These are phyloP conservation scores for Drosophila nikananu DNA, from an alignment of 1,140 invertebrate species.

Conservation along the genomic window DNA sequence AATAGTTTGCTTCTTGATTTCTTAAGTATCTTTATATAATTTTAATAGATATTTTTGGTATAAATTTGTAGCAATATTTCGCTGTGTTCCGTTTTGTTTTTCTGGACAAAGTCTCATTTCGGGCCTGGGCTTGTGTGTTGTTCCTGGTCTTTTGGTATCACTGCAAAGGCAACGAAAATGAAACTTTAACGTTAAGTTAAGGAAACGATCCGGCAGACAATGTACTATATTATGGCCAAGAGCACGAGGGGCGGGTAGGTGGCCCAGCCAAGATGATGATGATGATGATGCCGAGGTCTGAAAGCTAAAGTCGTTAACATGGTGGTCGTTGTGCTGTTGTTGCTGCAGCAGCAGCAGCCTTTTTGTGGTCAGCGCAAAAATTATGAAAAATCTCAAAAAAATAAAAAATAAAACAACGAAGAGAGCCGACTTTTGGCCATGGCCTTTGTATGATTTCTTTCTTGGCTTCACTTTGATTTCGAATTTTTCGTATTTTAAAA, in stretches of 20 bases:
- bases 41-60: no score
- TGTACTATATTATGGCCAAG: constrained; percentile 36
- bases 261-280: constrained; percentile 34
- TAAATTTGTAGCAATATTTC: neutral
- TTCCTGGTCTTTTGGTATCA: constrained; percentile 70
- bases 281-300: constrained; percentile 41
- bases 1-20: no score
- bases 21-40: neutral
- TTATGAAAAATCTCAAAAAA: constrained; percentile 80
- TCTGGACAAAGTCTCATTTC: constrained; percentile 77
- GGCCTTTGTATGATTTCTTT: constrained; percentile 76
- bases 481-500: constrained; percentile 62
- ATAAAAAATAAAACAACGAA: neutral
- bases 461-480: constrained; percentile 53
- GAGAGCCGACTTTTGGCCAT: constrained; percentile 41
- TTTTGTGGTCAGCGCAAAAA: constrained; percentile 80
- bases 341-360: constrained; percentile 34
- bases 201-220: constrained; percentile 70
- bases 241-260: neutral
- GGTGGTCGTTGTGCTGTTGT: constrained; percentile 48
- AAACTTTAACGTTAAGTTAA: constrained; percentile 76
- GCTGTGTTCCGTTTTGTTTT: constrained; percentile 7
- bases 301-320: constrained; percentile 77
- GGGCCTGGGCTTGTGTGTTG: constrained; percentile 17
- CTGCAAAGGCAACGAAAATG: constrained; percentile 78